Base-by-base conservation (phyloP, 2,113 vertebrate genomes). In the Spizaetus ornatus region DNA sequence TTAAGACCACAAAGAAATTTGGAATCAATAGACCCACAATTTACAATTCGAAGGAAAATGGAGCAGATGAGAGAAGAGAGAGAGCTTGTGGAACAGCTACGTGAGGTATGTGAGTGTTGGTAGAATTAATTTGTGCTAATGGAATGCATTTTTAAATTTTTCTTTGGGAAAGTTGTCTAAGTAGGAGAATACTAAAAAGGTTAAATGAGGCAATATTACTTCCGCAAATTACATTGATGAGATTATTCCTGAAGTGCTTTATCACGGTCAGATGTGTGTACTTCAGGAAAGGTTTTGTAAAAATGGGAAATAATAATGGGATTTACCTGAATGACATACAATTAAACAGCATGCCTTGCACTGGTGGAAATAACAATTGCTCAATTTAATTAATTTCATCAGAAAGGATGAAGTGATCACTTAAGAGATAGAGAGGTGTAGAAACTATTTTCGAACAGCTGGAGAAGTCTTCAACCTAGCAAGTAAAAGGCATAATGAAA, bases 1-100 rank as follows among this genome's bases (percentile, higher is more conserved):
- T 97, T 99, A 94, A 98, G 99, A 85, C 99, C 98, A 73, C 99
- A 99, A 94, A 99, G 98, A 97, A 99, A 99, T 95, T 96, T 99
- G 98, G 99, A 99, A 95, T 98, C 99, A 4, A 97, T 99, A 96
- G 99, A 99, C 86, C 99, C 99, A 69, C 99, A 99, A 87, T 99
- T 99, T 97, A 99, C 99, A 71, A 99, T 99, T 93, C 98, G 99
- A 77, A 98, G 99, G 73, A 99, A 99, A 97, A 99, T 99, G 99
- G 99, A 99, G 76, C 99, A 99, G 97, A 98, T 98, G 98, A 98
- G 98, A 98, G 98, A 99, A 95, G 98, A 99, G 65, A 98, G 98
- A 90, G 98, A 99, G 29, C 96, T 98, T 81, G 96, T 98, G 95
- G 98, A 98, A 47, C 98, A 98, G 56, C 98, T 99, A 22, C 97